phyloP scores from a whole-genome alignment of 2,797 vertebrate species.

The Pseudocheirus occidentalis region DNA sequence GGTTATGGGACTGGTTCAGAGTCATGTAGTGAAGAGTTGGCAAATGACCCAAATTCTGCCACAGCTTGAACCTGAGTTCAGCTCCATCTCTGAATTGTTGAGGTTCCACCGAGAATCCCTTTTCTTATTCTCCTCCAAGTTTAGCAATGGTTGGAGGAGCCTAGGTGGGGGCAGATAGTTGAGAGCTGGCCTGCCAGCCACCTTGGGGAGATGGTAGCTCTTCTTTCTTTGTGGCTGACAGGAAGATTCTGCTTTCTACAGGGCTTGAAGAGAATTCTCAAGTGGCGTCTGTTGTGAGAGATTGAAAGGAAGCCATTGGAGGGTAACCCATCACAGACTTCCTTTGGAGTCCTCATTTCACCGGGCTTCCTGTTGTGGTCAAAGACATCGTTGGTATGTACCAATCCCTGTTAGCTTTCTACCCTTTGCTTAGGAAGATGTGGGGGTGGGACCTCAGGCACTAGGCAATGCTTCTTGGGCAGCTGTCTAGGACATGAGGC shows the following conservation, averaged over 20 bases:
- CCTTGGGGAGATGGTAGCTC: background rate
- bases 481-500: background rate
- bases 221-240: slow-evolving; percentile 46
- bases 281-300: background rate
- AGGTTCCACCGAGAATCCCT: background rate
- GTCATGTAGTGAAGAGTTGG: background rate
- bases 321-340: background rate
- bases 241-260: slow-evolving; percentile 40
- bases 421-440: background rate
- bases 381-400: slow-evolving; percentile 33
- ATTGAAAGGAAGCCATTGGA: slow-evolving; percentile 14
- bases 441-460: background rate
- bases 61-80: background rate
- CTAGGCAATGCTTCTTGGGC: background rate
- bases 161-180: background rate
- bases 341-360: background rate
- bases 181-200: background rate
- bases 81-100: background rate
- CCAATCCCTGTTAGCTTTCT: background rate
- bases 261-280: slow-evolving; percentile 47
- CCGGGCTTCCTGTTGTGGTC: background rate
- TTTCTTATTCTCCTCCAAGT: background rate
- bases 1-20: background rate
- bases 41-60: background rate
- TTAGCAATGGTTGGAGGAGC: background rate